A percentile compares a stretch with the other conserved stretches of the same genome.
phyloP scores from a whole-genome alignment of 2,113 vertebrate species.

The Crocuta crocuta region DNA sequence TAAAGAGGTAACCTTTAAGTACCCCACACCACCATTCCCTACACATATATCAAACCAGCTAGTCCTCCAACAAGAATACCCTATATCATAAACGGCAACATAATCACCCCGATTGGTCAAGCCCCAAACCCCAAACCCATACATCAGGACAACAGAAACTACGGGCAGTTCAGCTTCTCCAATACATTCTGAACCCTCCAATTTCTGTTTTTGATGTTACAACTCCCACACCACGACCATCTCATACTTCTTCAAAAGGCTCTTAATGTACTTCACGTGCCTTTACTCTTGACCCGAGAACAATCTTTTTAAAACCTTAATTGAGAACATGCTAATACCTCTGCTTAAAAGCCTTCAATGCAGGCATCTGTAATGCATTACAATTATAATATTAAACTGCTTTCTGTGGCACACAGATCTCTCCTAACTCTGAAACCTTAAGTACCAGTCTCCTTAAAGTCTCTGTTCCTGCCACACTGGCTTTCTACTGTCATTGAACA shows the following conservation, averaged over 20 bases:
- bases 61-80: background rate
- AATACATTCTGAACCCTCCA: background rate
- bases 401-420: background rate
- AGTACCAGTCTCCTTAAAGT: background rate
- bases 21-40: background rate
- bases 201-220: background rate
- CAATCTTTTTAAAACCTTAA: constrained; percentile 42
- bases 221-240: background rate
- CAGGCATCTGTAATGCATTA: background rate
- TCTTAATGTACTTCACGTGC: background rate
- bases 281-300: background rate
- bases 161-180: background rate
- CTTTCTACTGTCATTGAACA: background rate
- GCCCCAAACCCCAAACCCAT: background rate
- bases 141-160: background rate
- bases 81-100: background rate
- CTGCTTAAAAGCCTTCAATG: background rate
- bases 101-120: background rate
- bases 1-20: background rate
- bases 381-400: background rate
- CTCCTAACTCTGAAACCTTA: background rate
- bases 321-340: constrained; percentile 4
- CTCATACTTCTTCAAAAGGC: constrained; percentile 2
- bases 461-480: background rate
- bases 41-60: background rate